These are phyloP conservation scores for Odocoileus virginianus DNA, from an alignment of 2,113 vertebrate genomes.

Conservation along the genomic window DNA sequence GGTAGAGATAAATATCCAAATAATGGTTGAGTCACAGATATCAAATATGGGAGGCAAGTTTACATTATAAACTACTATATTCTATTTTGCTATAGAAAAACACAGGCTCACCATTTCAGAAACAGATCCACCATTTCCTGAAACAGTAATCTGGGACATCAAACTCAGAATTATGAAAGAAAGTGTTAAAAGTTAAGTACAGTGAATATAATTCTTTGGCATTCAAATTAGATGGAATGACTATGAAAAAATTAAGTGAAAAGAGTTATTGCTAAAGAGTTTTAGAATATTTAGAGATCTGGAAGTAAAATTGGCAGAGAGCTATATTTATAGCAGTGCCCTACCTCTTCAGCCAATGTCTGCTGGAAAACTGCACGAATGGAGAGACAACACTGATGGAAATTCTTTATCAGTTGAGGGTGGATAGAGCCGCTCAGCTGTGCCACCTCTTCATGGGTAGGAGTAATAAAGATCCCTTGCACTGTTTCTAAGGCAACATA, in stretches of 20 bases:
- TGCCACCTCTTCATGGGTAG: constrained; percentile 90
- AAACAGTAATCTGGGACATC: background rate
- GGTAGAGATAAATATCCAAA: background rate
- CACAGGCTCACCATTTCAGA: background rate
- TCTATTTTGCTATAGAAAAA: background rate
- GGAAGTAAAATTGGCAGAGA: background rate
- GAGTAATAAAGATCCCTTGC: constrained; percentile 95
- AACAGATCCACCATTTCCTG: background rate
- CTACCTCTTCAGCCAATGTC: constrained; percentile 85
- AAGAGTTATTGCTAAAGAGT: background rate
- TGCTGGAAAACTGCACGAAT: constrained; percentile 92
- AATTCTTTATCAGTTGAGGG: constrained; percentile 92
- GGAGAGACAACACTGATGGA: constrained; percentile 95
- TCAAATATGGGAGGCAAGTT: background rate
- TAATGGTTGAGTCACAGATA: background rate
- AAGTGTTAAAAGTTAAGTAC: background rate
- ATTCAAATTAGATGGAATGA: background rate
- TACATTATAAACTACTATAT: background rate
- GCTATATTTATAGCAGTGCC: background rate
- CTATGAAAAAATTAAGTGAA: background rate
- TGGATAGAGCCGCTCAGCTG: constrained; percentile 91
- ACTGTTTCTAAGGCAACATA: constrained; percentile 92
- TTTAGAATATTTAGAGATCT: background rate
- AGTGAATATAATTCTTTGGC: background rate
- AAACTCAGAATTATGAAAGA: constrained; percentile 11